Evolutionary conservation across 2,113 vertebrate species (phyloP), one percentile per base, ranked within the genome.

Genomic region (Phaethon lepturus): DNA sequence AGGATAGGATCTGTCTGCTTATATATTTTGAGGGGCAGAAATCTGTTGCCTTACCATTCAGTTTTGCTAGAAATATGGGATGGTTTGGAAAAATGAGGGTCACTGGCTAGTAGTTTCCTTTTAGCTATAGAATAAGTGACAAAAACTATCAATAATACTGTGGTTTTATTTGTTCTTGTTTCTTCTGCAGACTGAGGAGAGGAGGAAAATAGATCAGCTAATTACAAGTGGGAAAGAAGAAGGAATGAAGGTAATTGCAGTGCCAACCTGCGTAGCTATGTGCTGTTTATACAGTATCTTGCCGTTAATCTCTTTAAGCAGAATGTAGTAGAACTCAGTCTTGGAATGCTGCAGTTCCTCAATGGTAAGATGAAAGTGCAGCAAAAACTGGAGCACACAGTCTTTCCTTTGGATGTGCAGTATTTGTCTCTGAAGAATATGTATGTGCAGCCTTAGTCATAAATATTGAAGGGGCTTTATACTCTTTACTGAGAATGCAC

Each of bases 171-270:
- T 97, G 45, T 71, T 87, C 62, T 66, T 76, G 50, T 77, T 98
- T 73, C 82, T 58, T 95, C 40, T 91, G 45, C 98, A 99, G 99
- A 98, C 95, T 84, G 99, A 99, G 97, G 99, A 99, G 93, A 99
- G 99, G 95, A 98, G 82, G 77, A 98, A 98, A 95, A 98, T 99
- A 63, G 99, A 99, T 81, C 98, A 99, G 58, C 79, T 99, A 92
- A 99, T 99, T 93, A 98, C 98, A 83, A 99, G 98, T 9, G 98
- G 98, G 50, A 98, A 97, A 62, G 99, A 99, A 96, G 99, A 99
- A 79, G 99, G 99, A 92, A 98, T 99, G 98, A 98, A 99, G 99
- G 99, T 99, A 98, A 97, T 4, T 7, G 52, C 40, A 42, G 4
- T 59, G n/a, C 25, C 16, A 63, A 3, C 63, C 68, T 29, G 12